Evolutionary conservation across 2,888 invertebrate genomes (phyloP), one percentile per base, ranked within the genome.

Genomic region (Hylaea fasciaria): DNA sequence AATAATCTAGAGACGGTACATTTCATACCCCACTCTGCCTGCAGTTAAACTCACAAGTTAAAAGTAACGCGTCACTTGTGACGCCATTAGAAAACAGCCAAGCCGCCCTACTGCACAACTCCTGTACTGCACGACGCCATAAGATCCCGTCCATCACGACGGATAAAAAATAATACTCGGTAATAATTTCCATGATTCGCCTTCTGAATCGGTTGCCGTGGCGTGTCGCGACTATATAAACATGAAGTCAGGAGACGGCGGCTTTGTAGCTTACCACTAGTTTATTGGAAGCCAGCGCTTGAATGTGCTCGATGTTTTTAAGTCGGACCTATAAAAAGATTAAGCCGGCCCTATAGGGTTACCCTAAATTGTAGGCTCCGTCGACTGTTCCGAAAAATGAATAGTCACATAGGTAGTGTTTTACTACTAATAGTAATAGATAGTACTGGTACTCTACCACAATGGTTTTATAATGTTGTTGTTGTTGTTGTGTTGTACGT

Each of bases 151-250:
- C 74, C 76, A 77, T 82, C 82, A 81, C 43, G 50, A 50, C 44
- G 80, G 76, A 82, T 83, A 80, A 82, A 82, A 80, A 80, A 82
- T 84, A 82, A 83, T 76, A 76, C 77, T 74, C 71, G 59, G 79
- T 80, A 82, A 83, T 83, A 76, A 83, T 83, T 82, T 80, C 71
- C 77, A 73, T 81, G 77, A 73, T 74, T 74, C 72, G 70, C 74
- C 77, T 72, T 75, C 74, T 79, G 78, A 81, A 83, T 81, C 80
- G 80, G 70, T 70, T 71, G 76, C 74, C 74, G 70, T 74, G 75
- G 76, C 84, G 83, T 83, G 84, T 78, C 73, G 61, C 66, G 82
- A 85, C 78, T 84, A 72, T 74, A 72, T 71, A 80, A 80, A 78
- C 70, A 74, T 64, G 73, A 77, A 72, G 11, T 64, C 51, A 56